These are phyloP conservation scores for Drosophila siamana DNA, from an alignment of 2,888 invertebrate species.

Conservation along the genomic window DNA sequence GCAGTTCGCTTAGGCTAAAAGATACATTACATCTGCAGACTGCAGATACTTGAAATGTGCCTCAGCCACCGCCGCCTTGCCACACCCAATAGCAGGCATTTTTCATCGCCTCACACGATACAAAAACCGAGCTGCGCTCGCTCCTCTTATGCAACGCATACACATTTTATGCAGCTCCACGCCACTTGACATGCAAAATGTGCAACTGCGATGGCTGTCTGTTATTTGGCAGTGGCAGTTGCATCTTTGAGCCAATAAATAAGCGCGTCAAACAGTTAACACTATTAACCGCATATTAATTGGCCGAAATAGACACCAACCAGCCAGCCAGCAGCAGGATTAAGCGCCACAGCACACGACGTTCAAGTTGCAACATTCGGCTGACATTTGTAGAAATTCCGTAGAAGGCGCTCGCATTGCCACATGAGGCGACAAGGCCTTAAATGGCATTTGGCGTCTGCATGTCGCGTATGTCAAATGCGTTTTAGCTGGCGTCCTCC, in stretches of 20 bases:
- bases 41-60: conserved; percentile 51
- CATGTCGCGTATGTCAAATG: conserved; percentile 49
- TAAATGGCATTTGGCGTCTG: conserved; percentile 62
- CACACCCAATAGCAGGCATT: conserved; percentile 34
- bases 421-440: conserved; percentile 46
- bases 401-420: conserved; percentile 56
- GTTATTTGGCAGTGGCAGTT: conserved; percentile 39
- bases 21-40: conserved; percentile 37
- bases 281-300: conserved; percentile 81
- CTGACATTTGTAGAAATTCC: conserved; percentile 71
- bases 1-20: conserved; percentile 18
- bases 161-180: conserved; percentile 43
- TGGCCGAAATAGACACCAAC: conserved; percentile 79
- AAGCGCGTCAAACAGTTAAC: conserved; percentile 75
- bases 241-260: conserved; percentile 75
- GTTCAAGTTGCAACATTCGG: conserved; percentile 57
- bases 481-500: conserved; percentile 11
- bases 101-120: conserved; percentile 32
- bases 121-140: conserved; percentile 18
- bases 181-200: conserved; percentile 75
- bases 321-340: conserved; percentile 60
- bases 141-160: conserved; percentile 68
- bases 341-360: conserved; percentile 49
- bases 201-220: conserved; percentile 39
- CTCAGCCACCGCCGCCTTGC: conserved; percentile 44